These are phyloP conservation scores for Scaptomyza tumidula DNA, from an alignment of 2,888 invertebrate species.

Conservation along the genomic window DNA sequence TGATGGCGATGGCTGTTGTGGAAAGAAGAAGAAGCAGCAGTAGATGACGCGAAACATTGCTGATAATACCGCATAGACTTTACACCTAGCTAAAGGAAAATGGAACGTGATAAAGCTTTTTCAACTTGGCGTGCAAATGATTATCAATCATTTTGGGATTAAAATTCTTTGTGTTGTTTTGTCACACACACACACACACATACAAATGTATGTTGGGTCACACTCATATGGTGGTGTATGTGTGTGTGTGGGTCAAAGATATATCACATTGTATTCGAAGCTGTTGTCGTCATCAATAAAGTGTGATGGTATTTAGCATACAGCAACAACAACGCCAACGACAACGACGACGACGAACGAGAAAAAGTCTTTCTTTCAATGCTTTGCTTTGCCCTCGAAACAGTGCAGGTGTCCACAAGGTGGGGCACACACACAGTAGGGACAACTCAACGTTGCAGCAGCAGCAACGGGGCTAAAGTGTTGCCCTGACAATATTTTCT, in stretches of 20 bases:
- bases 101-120: slow-evolving; percentile 79
- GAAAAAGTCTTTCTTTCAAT: slow-evolving; percentile 69
- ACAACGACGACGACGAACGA: too few species aligned
- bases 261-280: slow-evolving; percentile 69
- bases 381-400: slow-evolving; percentile 55
- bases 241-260: slow-evolving; percentile 27
- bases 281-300: slow-evolving; percentile 78
- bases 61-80: slow-evolving; percentile 66
- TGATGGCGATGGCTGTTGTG: slow-evolving; percentile 34
- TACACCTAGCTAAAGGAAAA: slow-evolving; percentile 54
- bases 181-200: slow-evolving; percentile 74
- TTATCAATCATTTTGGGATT: slow-evolving; percentile 81
- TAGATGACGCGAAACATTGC: slow-evolving; percentile 31
- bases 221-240: too few species aligned
- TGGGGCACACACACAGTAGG: slow-evolving; percentile 1
- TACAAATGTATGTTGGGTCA: slow-evolving; percentile 1
- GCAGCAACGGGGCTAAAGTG: slow-evolving; percentile 69
- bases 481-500: slow-evolving; percentile 75
- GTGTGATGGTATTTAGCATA: slow-evolving; percentile 75
- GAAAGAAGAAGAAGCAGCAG: slow-evolving; percentile 17
- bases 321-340: background rate
- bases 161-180: slow-evolving; percentile 81
- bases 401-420: slow-evolving; percentile 63
- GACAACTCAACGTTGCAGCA: background rate
- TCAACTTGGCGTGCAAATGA: slow-evolving; percentile 67